Percentiles rank a stretch among this genome's conserved stretches.
Conservation (phyloP, 2,797 vertebrate species). For the Microhierax caerulescens region DNA sequence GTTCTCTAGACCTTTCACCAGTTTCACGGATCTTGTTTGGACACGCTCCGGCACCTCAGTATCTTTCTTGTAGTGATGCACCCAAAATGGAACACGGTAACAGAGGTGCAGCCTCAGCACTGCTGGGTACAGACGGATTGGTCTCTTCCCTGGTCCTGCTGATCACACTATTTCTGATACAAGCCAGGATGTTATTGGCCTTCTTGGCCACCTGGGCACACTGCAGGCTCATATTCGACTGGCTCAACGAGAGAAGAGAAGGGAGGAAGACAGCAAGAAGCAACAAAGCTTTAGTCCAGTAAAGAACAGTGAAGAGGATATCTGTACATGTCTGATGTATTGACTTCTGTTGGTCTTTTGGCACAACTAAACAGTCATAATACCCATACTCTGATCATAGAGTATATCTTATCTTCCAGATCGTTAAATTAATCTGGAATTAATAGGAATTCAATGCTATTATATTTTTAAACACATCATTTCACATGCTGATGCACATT, state of each 20-base stretch:
- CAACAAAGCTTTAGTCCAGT: background rate
- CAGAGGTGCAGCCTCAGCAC: too few relatives aligned
- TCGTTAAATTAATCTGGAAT: background rate
- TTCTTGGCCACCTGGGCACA: background rate
- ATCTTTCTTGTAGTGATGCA: too few relatives aligned
- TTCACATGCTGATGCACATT: background rate
- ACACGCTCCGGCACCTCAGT: rapidly evolving
- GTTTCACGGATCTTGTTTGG: rapidly evolving
- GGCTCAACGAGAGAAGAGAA: background rate
- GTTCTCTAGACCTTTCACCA: background rate
- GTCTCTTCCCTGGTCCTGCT: too few relatives aligned
- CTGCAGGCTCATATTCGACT: background rate
- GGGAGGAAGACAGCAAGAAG: background rate
- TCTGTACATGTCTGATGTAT: background rate
- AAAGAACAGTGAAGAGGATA: background rate
- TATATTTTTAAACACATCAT: background rate
- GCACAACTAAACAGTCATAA: background rate
- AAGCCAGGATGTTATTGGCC: background rate
- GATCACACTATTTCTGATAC: too few relatives aligned
- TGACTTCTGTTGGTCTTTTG: background rate
- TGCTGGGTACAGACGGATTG: too few relatives aligned
- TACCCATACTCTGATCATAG: background rate
- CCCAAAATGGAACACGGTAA: too few relatives aligned
- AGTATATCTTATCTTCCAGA: background rate
- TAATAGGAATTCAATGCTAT: background rate